Percentiles rank a stretch among this genome's conserved stretches.
These are phyloP conservation scores for Ceratoteleas bidentatus DNA, from an alignment of 1,140 invertebrate genomes.

Conservation along the genomic window DNA sequence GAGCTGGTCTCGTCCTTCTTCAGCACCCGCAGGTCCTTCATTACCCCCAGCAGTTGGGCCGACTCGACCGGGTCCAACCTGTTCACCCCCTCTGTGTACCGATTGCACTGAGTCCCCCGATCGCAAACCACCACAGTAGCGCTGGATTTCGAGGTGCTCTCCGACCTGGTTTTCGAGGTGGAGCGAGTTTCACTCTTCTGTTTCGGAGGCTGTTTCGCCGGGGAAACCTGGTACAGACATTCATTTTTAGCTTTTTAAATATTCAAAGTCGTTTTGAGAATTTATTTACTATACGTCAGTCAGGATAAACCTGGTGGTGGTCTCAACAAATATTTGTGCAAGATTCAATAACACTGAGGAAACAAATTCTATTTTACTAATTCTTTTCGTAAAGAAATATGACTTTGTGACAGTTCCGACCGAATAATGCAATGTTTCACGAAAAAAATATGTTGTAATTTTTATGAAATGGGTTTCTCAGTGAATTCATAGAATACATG, in stretches of 20 bases:
- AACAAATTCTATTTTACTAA: no score
- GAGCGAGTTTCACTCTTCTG: slow-evolving; percentile 21
- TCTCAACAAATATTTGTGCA: no score
- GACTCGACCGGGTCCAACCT: slow-evolving; percentile 54
- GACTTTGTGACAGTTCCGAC: no score
- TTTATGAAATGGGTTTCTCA: no score
- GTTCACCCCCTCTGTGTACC: slow-evolving; percentile 42
- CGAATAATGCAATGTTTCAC: no score
- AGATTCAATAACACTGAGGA: no score
- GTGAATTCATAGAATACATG: no score
- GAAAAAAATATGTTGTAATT: no score
- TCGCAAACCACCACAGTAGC: slow-evolving; percentile 45
- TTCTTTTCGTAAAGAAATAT: no score
- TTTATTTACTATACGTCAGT: no score
- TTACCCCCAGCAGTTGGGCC: slow-evolving; percentile 37
- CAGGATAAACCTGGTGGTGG: no score
- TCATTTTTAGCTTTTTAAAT: background rate
- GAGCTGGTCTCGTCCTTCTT: slow-evolving; percentile 54
- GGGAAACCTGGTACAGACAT: slow-evolving; percentile 9
- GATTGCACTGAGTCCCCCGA: slow-evolving; percentile 57
- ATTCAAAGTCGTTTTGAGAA: no score
- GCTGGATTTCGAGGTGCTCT: background rate
- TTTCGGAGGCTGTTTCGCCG: slow-evolving; percentile 12
- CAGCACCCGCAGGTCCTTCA: slow-evolving; percentile 49
- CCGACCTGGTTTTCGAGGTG: slow-evolving; percentile 34